phyloP scores from a whole-genome alignment of 2,888 invertebrate species.

The Clivina fossor region DNA sequence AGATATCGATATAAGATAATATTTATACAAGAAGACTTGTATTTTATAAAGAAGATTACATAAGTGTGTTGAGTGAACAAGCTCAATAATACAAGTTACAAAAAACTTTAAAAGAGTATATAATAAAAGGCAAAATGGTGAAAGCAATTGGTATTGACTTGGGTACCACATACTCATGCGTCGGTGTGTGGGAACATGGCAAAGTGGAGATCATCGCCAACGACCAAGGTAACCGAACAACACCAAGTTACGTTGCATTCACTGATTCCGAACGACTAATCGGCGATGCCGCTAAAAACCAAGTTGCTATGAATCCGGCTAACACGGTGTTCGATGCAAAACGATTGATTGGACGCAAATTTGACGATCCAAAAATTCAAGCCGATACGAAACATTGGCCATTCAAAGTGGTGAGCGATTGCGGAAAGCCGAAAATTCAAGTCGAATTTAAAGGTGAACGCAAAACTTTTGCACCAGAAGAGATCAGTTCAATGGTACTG shows the following conservation, averaged over 20 bases:
- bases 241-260: constrained; percentile 78
- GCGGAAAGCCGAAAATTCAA: constrained; percentile 64
- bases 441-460: constrained; percentile 64
- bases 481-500: constrained; percentile 69
- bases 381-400: constrained; percentile 79
- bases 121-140: constrained; percentile 22
- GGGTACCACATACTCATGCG: constrained; percentile 85
- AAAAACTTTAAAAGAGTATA: too few species aligned
- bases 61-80: too few species aligned
- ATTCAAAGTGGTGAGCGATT: constrained; percentile 65
- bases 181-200: constrained; percentile 78
- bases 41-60: too few species aligned
- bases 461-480: constrained; percentile 69
- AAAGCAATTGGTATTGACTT: constrained; percentile 77
- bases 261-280: constrained; percentile 68
- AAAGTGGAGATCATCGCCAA: constrained; percentile 87
- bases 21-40: too few species aligned
- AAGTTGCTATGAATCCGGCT: constrained; percentile 70
- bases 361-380: constrained; percentile 70
- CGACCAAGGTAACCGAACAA: constrained; percentile 85
- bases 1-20: too few species aligned
- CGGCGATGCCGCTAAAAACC: constrained; percentile 72
- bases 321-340: constrained; percentile 71
- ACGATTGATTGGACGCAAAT: constrained; percentile 65
- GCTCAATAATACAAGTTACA: too few species aligned